phyloP scores from a whole-genome alignment of 2,113 vertebrate genomes.

The Argyrosomus japonicus region DNA sequence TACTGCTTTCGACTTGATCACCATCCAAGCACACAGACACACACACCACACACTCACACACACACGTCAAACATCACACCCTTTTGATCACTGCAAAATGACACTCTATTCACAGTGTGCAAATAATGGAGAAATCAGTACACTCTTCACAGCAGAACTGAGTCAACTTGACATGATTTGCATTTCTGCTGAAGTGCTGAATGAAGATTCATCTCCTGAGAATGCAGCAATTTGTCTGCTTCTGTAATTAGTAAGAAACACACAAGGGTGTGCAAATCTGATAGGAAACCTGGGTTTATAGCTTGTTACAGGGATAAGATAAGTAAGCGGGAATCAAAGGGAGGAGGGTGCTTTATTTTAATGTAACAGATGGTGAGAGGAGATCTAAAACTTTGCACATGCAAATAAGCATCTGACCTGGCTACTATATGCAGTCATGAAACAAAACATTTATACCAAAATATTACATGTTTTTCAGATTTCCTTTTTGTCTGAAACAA shows the following conservation, averaged over 20 bases:
- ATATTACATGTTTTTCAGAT: neutral
- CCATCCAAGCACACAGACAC: neutral
- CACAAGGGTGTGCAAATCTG: constrained; percentile 29
- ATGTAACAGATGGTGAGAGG: constrained; percentile 28
- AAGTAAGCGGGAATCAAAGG: constrained; percentile 28
- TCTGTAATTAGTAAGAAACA: constrained; percentile 57
- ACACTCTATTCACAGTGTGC: constrained; percentile 35
- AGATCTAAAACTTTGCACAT: constrained; percentile 10
- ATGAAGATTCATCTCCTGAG: constrained; percentile 61
- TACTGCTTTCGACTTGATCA: constrained; percentile 14
- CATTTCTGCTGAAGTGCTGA: constrained; percentile 69
- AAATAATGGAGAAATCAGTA: constrained; percentile 54
- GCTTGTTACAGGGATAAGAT: constrained; percentile 45
- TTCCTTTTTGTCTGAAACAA: neutral
- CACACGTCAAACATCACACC: neutral
- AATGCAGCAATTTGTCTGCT: constrained; percentile 61
- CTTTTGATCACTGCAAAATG: constrained; percentile 34
- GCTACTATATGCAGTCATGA: too few relatives aligned
- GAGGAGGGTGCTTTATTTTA: constrained; percentile 13
- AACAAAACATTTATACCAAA: too few relatives aligned
- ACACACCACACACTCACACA: neutral
- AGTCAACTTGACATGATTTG: constrained; percentile 60
- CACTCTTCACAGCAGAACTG: constrained; percentile 45
- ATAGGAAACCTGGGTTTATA: constrained; percentile 46
- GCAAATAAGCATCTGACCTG: constrained; percentile 24